Percentiles rank a stretch among this genome's conserved stretches.
Conservation (phyloP, 1,140 invertebrate species). For the Teleogryllus occipitalis region DNA sequence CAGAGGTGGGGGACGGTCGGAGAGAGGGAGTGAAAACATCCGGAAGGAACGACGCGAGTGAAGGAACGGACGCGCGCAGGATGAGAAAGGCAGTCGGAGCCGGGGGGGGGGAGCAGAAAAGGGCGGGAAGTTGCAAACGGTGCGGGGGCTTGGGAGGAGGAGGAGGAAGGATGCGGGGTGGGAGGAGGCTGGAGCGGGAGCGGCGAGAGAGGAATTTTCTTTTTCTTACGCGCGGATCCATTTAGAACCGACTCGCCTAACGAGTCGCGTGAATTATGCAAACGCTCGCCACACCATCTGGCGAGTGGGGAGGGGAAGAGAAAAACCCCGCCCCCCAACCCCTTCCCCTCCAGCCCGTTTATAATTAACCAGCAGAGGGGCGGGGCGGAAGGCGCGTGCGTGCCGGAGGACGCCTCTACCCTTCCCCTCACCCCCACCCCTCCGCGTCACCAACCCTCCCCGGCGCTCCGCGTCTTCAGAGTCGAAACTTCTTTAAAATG, state of each 20-base stretch:
- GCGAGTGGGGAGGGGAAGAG: too few relatives aligned
- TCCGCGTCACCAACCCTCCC: background rate
- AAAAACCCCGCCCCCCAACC: too few relatives aligned
- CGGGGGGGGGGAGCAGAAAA: too few relatives aligned
- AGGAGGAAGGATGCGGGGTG: background rate
- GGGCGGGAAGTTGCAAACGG: background rate
- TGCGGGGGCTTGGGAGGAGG: background rate
- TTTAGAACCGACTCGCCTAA: background rate
- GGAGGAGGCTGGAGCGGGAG: background rate
- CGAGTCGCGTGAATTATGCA: background rate
- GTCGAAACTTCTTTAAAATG: background rate
- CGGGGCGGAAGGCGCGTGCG: background rate
- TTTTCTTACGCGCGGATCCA: background rate
- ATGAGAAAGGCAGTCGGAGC: too few relatives aligned
- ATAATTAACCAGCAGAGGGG: background rate
- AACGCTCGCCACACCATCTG: background rate
- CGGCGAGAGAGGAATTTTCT: background rate
- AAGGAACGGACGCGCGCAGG: too few relatives aligned
- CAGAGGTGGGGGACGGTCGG: too few relatives aligned
- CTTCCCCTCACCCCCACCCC: background rate
- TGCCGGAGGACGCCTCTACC: background rate
- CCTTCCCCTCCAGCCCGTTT: background rate
- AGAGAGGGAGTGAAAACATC: too few relatives aligned
- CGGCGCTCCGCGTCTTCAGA: background rate
- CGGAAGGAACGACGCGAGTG: too few relatives aligned